Percentiles rank a stretch among this genome's conserved stretches.
Evolutionary conservation across 2,113 vertebrate genomes (phyloP).

Genomic region (Solea solea): DNA sequence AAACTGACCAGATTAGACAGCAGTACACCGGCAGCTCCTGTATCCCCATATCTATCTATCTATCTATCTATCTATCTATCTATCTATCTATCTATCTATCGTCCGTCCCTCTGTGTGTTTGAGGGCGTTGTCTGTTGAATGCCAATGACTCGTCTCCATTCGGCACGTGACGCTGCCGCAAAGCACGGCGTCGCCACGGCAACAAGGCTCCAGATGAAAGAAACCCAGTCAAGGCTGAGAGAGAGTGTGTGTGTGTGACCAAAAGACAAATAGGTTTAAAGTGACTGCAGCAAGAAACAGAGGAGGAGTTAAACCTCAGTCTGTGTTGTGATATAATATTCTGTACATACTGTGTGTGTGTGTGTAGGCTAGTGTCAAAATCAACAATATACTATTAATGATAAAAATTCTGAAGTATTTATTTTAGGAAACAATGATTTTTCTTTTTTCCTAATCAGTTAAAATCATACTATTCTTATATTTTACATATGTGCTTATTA

Average conservation of each 20-base stretch:
- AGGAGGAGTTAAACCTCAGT: background rate
- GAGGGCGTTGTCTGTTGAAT: slow-evolving; percentile 53
- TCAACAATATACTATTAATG: too few species aligned
- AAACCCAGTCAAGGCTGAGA: slow-evolving; percentile 29
- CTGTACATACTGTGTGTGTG: background rate
- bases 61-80: slow-evolving; percentile 5
- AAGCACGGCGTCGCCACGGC: slow-evolving; percentile 58
- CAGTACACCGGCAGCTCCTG: too few species aligned
- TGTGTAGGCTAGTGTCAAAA: too few species aligned
- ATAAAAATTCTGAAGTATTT: too few species aligned
- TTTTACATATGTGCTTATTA: too few species aligned
- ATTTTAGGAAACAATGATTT: too few species aligned
- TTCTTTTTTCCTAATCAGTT: too few species aligned
- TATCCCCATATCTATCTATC: background rate
- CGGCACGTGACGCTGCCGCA: slow-evolving; percentile 59
- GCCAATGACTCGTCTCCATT: slow-evolving; percentile 47
- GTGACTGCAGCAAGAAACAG: background rate
- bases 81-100: background rate
- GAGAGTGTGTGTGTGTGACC: slow-evolving; percentile 7
- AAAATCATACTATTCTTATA: too few species aligned
- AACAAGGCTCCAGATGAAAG: slow-evolving; percentile 62
- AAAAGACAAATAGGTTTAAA: background rate
- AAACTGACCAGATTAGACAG: too few species aligned
- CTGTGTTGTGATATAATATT: background rate
- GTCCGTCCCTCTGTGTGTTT: background rate